Percentiles rank a stretch among this genome's conserved stretches.
Evolutionary conservation across 1,140 invertebrate genomes (phyloP).

Genomic region (Ceratoteleas bidentatus): DNA sequence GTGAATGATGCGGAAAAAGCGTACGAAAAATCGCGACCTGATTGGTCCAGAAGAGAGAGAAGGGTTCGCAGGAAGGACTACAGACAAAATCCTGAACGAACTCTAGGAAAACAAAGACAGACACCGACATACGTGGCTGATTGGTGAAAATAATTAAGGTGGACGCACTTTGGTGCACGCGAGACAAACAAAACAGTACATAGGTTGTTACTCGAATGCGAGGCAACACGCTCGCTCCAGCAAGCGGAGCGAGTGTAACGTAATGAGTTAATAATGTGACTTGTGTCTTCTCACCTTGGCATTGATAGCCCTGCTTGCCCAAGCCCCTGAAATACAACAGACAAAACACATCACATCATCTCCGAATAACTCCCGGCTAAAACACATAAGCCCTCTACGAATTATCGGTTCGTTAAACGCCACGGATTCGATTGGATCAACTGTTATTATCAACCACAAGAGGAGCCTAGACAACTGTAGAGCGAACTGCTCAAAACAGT

Average conservation of each 20-base stretch:
- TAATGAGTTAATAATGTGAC: conserved; percentile 81
- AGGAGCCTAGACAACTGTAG: too few relatives aligned
- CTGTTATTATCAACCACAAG: too few relatives aligned
- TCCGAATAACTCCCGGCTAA: conserved; percentile 70
- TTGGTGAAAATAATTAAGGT: conserved; percentile 27
- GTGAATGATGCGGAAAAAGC: conserved; percentile 19
- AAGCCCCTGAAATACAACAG: conserved; percentile 94
- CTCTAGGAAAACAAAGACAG: too few relatives aligned
- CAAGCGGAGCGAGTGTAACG: conserved; percentile 74
- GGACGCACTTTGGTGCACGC: conserved; percentile 20
- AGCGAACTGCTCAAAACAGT: too few relatives aligned
- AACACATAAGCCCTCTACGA: too few relatives aligned
- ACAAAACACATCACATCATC: conserved; percentile 82
- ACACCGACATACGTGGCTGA: neutral
- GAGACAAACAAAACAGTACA: conserved; percentile 45
- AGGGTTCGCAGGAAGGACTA: too few relatives aligned
- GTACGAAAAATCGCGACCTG: neutral
- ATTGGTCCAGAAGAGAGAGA: neutral
- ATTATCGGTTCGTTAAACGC: too few relatives aligned
- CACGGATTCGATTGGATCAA: too few relatives aligned
- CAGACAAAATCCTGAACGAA: neutral
- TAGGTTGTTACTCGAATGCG: conserved; percentile 38
- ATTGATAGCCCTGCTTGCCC: conserved; percentile 99
- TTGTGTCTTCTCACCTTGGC: conserved; percentile 94
- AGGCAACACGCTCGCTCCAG: conserved; percentile 68